Percentiles rank a stretch among this genome's conserved stretches.
phyloP scores from a whole-genome alignment of 2,797 vertebrate species.

The Ataeniobius toweri region DNA sequence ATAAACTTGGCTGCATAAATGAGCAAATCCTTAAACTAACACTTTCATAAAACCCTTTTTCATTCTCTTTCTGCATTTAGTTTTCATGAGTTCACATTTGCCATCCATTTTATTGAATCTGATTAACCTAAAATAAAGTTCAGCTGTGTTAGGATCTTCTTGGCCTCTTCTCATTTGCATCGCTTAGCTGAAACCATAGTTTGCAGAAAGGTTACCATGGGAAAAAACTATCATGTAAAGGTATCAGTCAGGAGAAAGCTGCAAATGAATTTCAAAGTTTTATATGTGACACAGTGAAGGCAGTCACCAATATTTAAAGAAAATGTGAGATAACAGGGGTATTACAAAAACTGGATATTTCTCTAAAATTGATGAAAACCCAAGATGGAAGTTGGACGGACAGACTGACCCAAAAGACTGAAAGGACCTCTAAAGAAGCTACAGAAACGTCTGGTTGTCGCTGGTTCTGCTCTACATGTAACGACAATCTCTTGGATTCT shows the following conservation, averaged over 20 bases:
- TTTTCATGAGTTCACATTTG: neutral
- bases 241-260: neutral
- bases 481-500: neutral
- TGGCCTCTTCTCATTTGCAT: neutral
- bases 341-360: neutral
- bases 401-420: neutral
- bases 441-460: neutral
- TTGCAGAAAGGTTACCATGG: neutral
- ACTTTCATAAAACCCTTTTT: no score
- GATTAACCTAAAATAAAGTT: neutral
- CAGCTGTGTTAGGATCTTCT: neutral
- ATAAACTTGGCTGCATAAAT: neutral
- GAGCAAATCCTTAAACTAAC: neutral
- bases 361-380: neutral
- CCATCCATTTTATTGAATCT: neutral
- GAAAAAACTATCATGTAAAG: neutral
- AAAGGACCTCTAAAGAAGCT: neutral
- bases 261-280: neutral
- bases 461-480: neutral
- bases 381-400: neutral
- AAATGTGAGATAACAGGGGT: no score
- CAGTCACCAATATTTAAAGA: no score
- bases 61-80: neutral
- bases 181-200: neutral
- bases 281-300: no score